Base-by-base conservation (phyloP, 2,888 invertebrate genomes). In the Acrobasis repandana region DNA sequence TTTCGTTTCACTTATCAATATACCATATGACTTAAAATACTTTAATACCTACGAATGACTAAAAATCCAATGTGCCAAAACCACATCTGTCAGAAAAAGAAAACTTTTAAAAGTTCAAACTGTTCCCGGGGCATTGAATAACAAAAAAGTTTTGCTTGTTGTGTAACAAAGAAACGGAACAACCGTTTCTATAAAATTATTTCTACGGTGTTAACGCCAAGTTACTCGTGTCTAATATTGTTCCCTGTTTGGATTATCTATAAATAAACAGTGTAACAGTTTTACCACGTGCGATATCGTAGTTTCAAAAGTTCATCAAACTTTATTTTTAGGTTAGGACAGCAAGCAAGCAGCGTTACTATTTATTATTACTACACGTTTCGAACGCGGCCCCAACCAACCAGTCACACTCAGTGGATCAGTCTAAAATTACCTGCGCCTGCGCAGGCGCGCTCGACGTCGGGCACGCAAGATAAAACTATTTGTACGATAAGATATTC, bases 351-450 rank as follows among this genome's bases (percentile, higher is more conserved):
- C 66, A 34, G 34, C 60, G 52, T 34, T 36, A 58, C 33, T 33
- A 47, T 52, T 47, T 59, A 59, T 59, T 59, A 59, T 59, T 46
- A 59, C 52, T 52, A 46, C 46, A 51, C 69, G 80, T 80, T 82
- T 80, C 77, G 82, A 86, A 86, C 85, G 80, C 63, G 74, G 67
- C 73, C 60, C 58, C 58, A 58, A 69, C 58, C 58, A 58, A 69
- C 72, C 77, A 80, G 82, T 85, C 85, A 80, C 83, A 85, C 77
- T 82, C 79, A 77, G 79, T 76, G 81, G 79, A 82, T 84, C 90
- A 89, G 87, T 91, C 91, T 90, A 91, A 90, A 89, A 90, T 88
- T 89, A 91, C 84, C 84, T 85, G 83, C 81, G 82, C 77, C 70
- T 76, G 88, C 88, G 90, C 85, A 82, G 80, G 81, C 86, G 87